Evolutionary conservation across 2,888 invertebrate genomes (phyloP), one percentile per base, ranked within the genome.

Genomic region (Phortica okadai): DNA sequence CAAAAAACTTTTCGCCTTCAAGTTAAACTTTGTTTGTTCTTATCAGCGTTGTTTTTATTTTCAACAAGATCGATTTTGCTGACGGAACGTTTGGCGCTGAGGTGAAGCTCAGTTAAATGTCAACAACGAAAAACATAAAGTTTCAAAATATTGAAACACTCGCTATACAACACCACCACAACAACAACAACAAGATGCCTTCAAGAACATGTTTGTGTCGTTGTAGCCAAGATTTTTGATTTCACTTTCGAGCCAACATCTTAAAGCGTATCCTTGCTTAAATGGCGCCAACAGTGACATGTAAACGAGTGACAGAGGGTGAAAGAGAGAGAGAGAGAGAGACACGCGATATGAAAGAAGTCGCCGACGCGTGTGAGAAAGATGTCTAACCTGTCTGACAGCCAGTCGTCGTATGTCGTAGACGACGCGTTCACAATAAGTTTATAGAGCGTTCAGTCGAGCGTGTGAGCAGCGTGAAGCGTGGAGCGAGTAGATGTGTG

Each of bases 21-120:
- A 69, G 41, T 69, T 69, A 69, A 69, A 69, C 69, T 69, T 69
- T 44, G 44, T 44, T 45, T 16, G 5, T n/a, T 69, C 69, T 69
- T 69, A 50, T 69, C 66, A 66, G 42, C 16, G 16, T 14, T 56
- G 56, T 16, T 56, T 14, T 16, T 5, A 11, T 16, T 56, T 14
- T 6, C n/a, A 16, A 16, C 56, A 2, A 56, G 33, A 33, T 33
- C 33, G 33, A 33, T 33, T 33, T 33, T 6, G 50, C 2, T 50
- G 50, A 50, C 50, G 50, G 59, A 59, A 16, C 2, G 21, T 16
- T n/a, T 62, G 25, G 11, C 16, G 56, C 14, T 11, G 45, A 69
- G 21, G 50, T 11, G 6, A 69, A 21, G 50, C 45, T 21, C 21
- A 69, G 69, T 14, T 50, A 44, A 69, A 69, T 69, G 69, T 69